phyloP scores from a whole-genome alignment of 2,888 invertebrate genomes.

The Trachelus tabidus region DNA sequence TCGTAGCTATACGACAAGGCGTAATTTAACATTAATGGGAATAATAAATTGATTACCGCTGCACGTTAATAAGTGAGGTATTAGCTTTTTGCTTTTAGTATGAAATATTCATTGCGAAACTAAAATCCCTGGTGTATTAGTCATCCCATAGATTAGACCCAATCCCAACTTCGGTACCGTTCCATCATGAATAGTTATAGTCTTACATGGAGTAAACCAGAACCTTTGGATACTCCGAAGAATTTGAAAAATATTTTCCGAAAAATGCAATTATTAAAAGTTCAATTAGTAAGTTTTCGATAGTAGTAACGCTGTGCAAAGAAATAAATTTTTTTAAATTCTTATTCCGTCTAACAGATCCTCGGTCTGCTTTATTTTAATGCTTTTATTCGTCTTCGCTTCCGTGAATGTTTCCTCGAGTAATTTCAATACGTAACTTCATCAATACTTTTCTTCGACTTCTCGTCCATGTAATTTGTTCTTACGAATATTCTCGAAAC shows the following conservation, averaged over 20 bases:
- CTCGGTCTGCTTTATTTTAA: not conserved
- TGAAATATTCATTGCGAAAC: not conserved
- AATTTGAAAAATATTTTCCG: too few relatives aligned
- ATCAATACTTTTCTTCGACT: constrained; percentile 29
- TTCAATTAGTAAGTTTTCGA: too few relatives aligned
- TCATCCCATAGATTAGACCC: not conserved
- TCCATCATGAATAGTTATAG: not conserved
- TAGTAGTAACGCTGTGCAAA: not conserved
- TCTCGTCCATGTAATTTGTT: not conserved
- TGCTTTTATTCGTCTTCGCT: not conserved
- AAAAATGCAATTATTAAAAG: too few relatives aligned
- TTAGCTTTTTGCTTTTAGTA: constrained; percentile 6
- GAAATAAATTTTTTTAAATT: not conserved
- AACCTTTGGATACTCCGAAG: not conserved
- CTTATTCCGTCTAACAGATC: not conserved
- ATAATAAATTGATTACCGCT: not conserved
- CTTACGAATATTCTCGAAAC: not conserved
- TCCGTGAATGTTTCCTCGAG: constrained; percentile 14
- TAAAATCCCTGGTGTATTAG: not conserved
- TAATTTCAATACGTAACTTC: constrained; percentile 31
- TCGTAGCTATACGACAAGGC: not conserved
- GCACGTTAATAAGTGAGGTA: constrained; percentile 2
- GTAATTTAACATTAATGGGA: constrained; percentile 7
- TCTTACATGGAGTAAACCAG: not conserved
- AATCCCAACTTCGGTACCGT: not conserved